phyloP scores from a whole-genome alignment of 1,140 invertebrate genomes.

The Plutomurus gul region DNA sequence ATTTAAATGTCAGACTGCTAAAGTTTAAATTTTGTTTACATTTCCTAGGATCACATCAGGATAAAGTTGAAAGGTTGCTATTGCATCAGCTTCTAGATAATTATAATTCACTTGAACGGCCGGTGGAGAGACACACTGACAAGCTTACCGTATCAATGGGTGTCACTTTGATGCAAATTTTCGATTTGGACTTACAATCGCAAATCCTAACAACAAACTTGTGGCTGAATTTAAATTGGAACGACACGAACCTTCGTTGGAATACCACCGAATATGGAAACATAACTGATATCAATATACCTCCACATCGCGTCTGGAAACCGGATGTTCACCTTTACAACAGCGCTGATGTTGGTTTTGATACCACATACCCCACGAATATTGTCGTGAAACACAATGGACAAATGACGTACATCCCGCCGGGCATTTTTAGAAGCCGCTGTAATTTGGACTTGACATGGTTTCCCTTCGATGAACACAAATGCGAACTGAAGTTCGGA shows the following conservation, averaged over 20 bases:
- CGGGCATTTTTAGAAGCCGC: slow-evolving; percentile 95
- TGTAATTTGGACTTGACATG: slow-evolving; percentile 99
- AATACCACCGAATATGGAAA: neutral
- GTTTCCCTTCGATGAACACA: slow-evolving; percentile 99
- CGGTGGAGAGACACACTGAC: neutral
- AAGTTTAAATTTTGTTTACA: too few relatives aligned
- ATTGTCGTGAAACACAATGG: slow-evolving; percentile 93
- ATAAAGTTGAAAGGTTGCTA: too few relatives aligned
- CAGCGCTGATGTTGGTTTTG: slow-evolving; percentile 92
- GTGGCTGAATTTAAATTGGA: neutral
- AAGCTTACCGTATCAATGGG: neutral
- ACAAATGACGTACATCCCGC: slow-evolving; percentile 92
- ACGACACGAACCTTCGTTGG: slow-evolving; percentile 13
- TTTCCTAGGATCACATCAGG: too few relatives aligned
- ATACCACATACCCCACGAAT: slow-evolving; percentile 96
- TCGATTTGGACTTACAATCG: neutral
- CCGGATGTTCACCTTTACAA: neutral
- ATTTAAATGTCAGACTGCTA: too few relatives aligned
- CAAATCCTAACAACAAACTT: neutral
- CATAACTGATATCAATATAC: neutral
- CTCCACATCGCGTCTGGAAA: slow-evolving; percentile 6
- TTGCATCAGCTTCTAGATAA: too few relatives aligned
- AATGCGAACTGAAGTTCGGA: slow-evolving; percentile 96
- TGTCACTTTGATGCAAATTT: neutral
- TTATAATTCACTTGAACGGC: too few relatives aligned